Base-by-base conservation (phyloP, 1,140 invertebrate species). In the Sycobia sp. region DNA sequence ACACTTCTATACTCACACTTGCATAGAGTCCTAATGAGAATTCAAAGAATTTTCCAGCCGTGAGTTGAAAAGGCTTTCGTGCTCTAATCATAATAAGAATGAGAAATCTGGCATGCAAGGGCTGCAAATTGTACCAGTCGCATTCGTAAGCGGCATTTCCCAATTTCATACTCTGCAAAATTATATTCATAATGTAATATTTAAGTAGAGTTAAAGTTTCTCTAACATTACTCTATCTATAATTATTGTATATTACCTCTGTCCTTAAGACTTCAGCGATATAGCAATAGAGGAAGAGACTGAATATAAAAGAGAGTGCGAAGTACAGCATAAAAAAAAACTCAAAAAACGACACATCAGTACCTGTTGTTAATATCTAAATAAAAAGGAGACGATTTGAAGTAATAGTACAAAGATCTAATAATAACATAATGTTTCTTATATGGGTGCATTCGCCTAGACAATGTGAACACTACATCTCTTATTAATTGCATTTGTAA, bases 11-110 rank as follows among this genome's bases (percentile, higher is more conserved):
- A 57, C 67, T 55, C 58, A 73, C 71, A 11, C 32, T 60, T 13
- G 53, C 51, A 25, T 73, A 75, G 4, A 72, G 59, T 20, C 49
- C 41, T 11, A 73, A 61, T 10, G 69, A 72, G 13, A 76, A 61
- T 16, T 25, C 38, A 11, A 47, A 65, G 64, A 76, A 74, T 66
- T 75, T 76, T 23, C 71, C 72, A 27, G 72, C 73, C 38, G 71
- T 76, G 11, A 78, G 46, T 41, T 64, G 47, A 20, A 74, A 39
- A 14, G 76, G 72, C 49, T 62, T 66, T 32, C 66, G 69, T 3
- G 68, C 65, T 36, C 72, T 62, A 51, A 70, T 58, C 60, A 74
- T 74, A n/a, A 76, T 51, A 13, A 76, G 41, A 25, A 72, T 55
- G 8, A 78, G 16, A 47, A 46, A 47, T 67, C 62, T 73, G 4